Conservation (phyloP, 2,888 invertebrate species). For the Cosmia trapezina region DNA sequence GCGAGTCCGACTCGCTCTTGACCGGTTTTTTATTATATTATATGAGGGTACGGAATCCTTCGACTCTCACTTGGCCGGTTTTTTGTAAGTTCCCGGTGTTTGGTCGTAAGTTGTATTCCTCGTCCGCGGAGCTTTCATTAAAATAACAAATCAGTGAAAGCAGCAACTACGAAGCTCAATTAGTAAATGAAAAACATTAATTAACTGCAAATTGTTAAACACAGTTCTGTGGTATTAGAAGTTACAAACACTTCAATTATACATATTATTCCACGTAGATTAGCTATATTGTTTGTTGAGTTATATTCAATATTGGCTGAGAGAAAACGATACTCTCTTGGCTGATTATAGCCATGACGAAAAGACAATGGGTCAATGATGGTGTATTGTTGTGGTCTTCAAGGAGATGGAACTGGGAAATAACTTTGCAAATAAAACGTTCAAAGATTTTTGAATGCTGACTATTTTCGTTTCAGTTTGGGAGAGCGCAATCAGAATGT, state of each 20-base stretch:
- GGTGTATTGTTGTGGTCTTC: slow-evolving; percentile 64
- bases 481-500: slow-evolving; percentile 1
- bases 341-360: slow-evolving; percentile 50
- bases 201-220: slow-evolving; percentile 24
- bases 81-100: not conserved
- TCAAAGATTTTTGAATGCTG: not conserved
- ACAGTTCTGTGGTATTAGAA: slow-evolving; percentile 15
- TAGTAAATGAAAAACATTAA: slow-evolving; percentile 33
- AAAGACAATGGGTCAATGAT: slow-evolving; percentile 62
- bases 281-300: slow-evolving; percentile 14
- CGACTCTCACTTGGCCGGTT: too few species aligned
- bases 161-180: slow-evolving; percentile 28
- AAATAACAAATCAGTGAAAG: slow-evolving; percentile 26
- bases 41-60: too few species aligned
- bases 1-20: too few species aligned
- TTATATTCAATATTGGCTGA: slow-evolving; percentile 12
- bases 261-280: not conserved
- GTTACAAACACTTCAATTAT: slow-evolving; percentile 28
- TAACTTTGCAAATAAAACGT: not conserved
- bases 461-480: slow-evolving; percentile 11
- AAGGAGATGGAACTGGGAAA: slow-evolving; percentile 17
- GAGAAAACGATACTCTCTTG: slow-evolving; percentile 17
- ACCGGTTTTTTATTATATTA: too few species aligned
- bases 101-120: slow-evolving; percentile 31
- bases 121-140: slow-evolving; percentile 6